phyloP scores from a whole-genome alignment of 2,888 invertebrate species.

The Zaprionus obscuricornis region DNA sequence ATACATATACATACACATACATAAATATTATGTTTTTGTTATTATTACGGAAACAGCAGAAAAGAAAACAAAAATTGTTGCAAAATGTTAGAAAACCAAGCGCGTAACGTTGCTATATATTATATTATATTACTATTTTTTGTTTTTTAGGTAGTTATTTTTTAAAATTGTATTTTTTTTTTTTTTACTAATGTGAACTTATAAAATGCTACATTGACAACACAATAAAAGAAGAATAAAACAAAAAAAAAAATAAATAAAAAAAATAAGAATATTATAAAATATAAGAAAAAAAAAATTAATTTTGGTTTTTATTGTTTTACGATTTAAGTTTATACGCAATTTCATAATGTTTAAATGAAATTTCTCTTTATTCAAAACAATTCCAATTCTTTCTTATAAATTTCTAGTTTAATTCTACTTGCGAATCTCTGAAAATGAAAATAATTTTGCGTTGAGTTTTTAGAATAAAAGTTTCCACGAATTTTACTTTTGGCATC shows the following conservation, averaged over 20 bases:
- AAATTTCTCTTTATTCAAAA: too few species aligned
- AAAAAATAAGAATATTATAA: constrained; percentile 59
- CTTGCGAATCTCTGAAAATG: too few species aligned
- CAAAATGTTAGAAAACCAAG: constrained; percentile 65
- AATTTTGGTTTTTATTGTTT: constrained; percentile 2
- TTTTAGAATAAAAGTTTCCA: too few species aligned
- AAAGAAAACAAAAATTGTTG: constrained; percentile 50
- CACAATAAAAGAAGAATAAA: constrained; percentile 60
- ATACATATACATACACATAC: not conserved
- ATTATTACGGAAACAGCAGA: constrained; percentile 40
- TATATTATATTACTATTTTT: constrained; percentile 66
- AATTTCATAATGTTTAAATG: too few species aligned
- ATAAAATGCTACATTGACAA: constrained; percentile 65
- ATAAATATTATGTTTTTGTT: constrained; percentile 45
- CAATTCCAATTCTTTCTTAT: too few species aligned
- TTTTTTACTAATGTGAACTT: constrained; percentile 62
- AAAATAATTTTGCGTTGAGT: too few species aligned
- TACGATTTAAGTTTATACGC: too few species aligned
- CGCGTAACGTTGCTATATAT: constrained; percentile 72
- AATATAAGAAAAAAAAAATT: constrained; percentile 26
- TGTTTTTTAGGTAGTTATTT: constrained; percentile 74
- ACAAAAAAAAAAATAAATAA: constrained; percentile 38
- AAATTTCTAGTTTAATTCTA: too few species aligned
- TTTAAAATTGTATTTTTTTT: constrained; percentile 75
- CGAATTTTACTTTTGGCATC: too few species aligned